Percentiles rank a stretch among this genome's conserved stretches.
These are phyloP conservation scores for Philopotamus ludificatus DNA, from an alignment of 1,140 invertebrate species.

Conservation along the genomic window DNA sequence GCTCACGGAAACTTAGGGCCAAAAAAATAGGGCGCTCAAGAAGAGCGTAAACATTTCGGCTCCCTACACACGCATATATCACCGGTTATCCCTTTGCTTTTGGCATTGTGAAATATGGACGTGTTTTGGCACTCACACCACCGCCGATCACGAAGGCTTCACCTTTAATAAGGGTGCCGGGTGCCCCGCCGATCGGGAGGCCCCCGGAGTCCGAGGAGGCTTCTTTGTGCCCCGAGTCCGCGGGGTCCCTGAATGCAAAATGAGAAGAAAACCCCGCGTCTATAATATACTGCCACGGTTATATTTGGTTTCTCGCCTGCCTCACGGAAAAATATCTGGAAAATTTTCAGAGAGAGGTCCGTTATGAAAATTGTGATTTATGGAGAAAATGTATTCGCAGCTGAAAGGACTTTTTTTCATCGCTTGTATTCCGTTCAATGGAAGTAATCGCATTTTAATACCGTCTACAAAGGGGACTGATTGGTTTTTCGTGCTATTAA, in stretches of 20 bases:
- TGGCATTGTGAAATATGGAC: slow-evolving; percentile 20
- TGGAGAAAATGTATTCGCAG: neutral
- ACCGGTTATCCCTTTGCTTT: slow-evolving; percentile 10
- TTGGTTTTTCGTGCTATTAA: no score
- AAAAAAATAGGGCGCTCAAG: neutral
- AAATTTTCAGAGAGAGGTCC: slow-evolving; percentile 2
- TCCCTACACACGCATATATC: slow-evolving; percentile 13
- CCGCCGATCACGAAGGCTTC: slow-evolving; percentile 8
- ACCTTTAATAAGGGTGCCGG: slow-evolving; percentile 9
- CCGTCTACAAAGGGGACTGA: no score
- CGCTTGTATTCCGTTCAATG: no score
- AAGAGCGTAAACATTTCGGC: neutral
- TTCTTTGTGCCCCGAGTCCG: neutral
- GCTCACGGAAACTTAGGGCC: no score
- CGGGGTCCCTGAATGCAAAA: neutral
- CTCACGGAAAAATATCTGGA: slow-evolving; percentile 13
- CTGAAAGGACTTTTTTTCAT: no score
- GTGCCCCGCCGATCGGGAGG: neutral
- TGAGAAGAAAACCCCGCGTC: slow-evolving; percentile 6
- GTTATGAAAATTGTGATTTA: slow-evolving; percentile 27
- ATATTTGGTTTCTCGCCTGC: slow-evolving; percentile 17
- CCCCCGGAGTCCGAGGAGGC: neutral
- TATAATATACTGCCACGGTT: slow-evolving; percentile 21
- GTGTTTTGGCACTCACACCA: slow-evolving; percentile 7
- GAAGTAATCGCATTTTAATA: no score